Conservation (phyloP, 2,797 vertebrate species). For the Neomorphus geoffroyi region DNA sequence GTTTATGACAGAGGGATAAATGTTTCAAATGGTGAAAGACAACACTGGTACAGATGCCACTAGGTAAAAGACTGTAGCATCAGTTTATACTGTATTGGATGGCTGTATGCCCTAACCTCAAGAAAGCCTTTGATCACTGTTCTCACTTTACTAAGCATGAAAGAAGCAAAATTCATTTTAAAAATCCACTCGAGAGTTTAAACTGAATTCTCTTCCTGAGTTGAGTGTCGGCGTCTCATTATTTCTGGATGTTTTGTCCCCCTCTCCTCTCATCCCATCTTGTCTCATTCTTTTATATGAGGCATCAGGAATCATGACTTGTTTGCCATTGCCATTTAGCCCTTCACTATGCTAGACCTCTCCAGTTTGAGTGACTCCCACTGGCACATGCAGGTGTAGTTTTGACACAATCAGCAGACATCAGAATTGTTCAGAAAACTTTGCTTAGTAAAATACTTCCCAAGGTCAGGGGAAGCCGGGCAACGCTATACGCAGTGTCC, state of each 20-base stretch:
- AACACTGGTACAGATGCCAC: not conserved
- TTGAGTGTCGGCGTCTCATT: not conserved
- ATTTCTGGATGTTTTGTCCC: not conserved
- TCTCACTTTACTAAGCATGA: not conserved
- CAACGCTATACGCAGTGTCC: not conserved
- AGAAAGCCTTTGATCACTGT: not conserved
- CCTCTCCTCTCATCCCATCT: not conserved
- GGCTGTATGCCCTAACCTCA: not conserved
- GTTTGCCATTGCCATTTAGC: not conserved
- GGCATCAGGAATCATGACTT: not conserved
- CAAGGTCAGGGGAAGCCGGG: not conserved
- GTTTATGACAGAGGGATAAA: not conserved
- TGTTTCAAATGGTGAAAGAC: not conserved
- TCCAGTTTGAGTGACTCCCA: too few relatives aligned
- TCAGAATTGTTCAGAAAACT: not conserved
- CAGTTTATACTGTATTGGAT: not conserved
- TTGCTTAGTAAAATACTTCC: not conserved
- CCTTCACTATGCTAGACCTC: not conserved
- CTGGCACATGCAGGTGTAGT: not conserved
- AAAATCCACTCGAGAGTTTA: not conserved
- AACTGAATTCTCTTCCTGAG: not conserved
- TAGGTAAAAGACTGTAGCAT: not conserved
- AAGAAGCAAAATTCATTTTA: not conserved
- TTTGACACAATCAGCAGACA: not conserved
- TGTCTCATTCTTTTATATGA: not conserved